These are phyloP conservation scores for Charaxes varanes DNA, from an alignment of 1,140 invertebrate genomes.

Conservation along the genomic window DNA sequence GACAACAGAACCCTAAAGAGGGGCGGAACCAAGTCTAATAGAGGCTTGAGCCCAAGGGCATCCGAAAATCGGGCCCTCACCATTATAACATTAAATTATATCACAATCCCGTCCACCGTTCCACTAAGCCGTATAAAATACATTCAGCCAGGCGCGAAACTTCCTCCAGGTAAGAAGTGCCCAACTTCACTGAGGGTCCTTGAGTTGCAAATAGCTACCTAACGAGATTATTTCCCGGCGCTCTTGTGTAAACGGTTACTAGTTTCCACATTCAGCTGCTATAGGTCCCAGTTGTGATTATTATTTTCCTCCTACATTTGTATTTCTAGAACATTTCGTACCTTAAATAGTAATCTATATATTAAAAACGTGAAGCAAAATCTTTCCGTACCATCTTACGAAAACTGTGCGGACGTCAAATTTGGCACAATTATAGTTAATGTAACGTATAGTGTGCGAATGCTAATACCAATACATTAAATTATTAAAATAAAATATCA, in stretches of 20 bases:
- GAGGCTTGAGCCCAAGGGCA: not conserved
- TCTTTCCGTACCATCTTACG: too few relatives aligned
- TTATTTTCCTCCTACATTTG: too few relatives aligned
- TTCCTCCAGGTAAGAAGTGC: slow-evolving; percentile 40
- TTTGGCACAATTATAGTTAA: too few relatives aligned
- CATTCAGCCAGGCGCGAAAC: slow-evolving; percentile 35
- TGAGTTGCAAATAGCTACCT: slow-evolving; percentile 56
- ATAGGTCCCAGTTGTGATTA: too few relatives aligned
- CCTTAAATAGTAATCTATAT: not conserved
- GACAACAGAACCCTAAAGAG: too few relatives aligned
- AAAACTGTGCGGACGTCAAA: too few relatives aligned
- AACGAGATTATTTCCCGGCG: slow-evolving; percentile 63
- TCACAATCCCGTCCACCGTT: slow-evolving; percentile 13
- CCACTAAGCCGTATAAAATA: slow-evolving; percentile 20
- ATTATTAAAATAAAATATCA: too few relatives aligned
- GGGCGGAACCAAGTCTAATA: too few relatives aligned
- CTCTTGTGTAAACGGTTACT: slow-evolving; percentile 59
- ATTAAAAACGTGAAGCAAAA: too few relatives aligned
- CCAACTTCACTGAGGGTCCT: slow-evolving; percentile 49
- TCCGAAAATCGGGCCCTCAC: too few relatives aligned
- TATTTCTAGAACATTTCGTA: not conserved
- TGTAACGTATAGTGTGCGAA: too few relatives aligned
- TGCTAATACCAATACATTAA: too few relatives aligned
- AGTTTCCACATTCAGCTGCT: slow-evolving; percentile 38
- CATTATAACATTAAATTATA: slow-evolving; percentile 11